Percentiles rank a stretch among this genome's conserved stretches.
phyloP scores from a whole-genome alignment of 2,113 vertebrate genomes.

The Ellobius talpinus region DNA sequence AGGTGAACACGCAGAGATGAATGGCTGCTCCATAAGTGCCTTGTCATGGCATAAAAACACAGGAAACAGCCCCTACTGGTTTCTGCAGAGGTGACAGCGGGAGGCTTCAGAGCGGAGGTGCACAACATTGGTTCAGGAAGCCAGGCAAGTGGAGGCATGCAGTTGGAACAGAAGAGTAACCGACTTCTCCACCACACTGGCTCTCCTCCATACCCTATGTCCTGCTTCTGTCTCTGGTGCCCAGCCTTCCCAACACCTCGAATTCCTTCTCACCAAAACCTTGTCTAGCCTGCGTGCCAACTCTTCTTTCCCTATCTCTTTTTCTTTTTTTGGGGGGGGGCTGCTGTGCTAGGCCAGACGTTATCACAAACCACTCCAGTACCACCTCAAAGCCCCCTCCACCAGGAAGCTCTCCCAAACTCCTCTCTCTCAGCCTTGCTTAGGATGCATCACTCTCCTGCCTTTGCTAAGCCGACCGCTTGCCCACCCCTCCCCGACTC shows the following conservation, averaged over 20 bases:
- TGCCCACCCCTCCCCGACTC: slow-evolving; percentile 2
- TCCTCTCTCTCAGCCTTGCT: not conserved
- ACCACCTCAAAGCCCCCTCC: not conserved
- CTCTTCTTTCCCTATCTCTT: not conserved
- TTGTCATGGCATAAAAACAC: not conserved
- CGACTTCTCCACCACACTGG: not conserved
- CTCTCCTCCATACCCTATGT: not conserved
- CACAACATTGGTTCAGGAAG: not conserved
- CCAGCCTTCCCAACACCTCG: not conserved
- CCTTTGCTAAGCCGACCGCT: not conserved
- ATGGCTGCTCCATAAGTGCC: slow-evolving; percentile 18
- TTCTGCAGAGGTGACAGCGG: not conserved
- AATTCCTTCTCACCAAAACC: not conserved
- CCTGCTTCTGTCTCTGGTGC: slow-evolving; percentile 9
- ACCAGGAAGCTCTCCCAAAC: slow-evolving; percentile 61
- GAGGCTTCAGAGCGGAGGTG: slow-evolving; percentile 1
- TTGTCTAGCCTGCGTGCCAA: not conserved
- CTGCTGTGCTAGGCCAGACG: not conserved
- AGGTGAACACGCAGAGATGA: not conserved
- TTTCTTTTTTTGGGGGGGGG: too few relatives aligned
- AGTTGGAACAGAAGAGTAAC: not conserved
- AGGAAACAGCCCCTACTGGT: not conserved
- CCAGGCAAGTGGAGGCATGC: not conserved
- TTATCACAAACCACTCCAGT: not conserved
- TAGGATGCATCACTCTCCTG: not conserved